A percentile compares a stretch with the other conserved stretches of the same genome.
phyloP scores from a whole-genome alignment of 2,888 invertebrate species.

The Melikaiella ostensackeni region DNA sequence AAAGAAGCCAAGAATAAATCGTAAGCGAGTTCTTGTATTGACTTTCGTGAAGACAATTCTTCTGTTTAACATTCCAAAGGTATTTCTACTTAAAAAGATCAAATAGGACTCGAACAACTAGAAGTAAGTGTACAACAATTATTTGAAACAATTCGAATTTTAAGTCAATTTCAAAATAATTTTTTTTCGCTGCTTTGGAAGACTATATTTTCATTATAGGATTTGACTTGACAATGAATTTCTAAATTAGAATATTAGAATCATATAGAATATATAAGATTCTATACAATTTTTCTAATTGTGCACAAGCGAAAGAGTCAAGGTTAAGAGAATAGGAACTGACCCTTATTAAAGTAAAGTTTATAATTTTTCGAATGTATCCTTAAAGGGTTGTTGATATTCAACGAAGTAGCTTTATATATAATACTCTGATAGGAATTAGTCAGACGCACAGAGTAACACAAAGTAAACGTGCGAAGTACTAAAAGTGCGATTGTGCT shows the following conservation, averaged over 20 bases:
- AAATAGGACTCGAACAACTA: not conserved
- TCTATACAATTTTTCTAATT: not conserved
- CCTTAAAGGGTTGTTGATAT: conserved; percentile 11
- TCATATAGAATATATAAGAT: not conserved
- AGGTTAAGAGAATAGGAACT: not conserved
- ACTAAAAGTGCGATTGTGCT: not conserved
- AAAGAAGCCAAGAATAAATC: conserved; percentile 9
- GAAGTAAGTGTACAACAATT: not conserved
- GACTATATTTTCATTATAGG: not conserved
- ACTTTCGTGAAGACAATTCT: not conserved
- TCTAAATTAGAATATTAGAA: not conserved
- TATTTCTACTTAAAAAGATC: conserved; percentile 4
- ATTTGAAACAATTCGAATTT: not conserved
- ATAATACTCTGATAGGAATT: not conserved
- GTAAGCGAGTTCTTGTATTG: not conserved
- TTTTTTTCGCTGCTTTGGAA: not conserved
- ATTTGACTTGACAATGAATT: not conserved
- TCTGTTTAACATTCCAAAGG: conserved; percentile 23
- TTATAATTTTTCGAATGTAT: conserved; percentile 5
- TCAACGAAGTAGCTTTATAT: conserved; percentile 10
- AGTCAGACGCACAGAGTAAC: not conserved
- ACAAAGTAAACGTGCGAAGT: not conserved
- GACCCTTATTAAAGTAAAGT: not conserved
- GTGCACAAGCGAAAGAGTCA: not conserved
- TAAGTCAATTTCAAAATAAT: not conserved